phyloP scores from a whole-genome alignment of 2,888 invertebrate genomes.

The Drosophila phalerata region DNA sequence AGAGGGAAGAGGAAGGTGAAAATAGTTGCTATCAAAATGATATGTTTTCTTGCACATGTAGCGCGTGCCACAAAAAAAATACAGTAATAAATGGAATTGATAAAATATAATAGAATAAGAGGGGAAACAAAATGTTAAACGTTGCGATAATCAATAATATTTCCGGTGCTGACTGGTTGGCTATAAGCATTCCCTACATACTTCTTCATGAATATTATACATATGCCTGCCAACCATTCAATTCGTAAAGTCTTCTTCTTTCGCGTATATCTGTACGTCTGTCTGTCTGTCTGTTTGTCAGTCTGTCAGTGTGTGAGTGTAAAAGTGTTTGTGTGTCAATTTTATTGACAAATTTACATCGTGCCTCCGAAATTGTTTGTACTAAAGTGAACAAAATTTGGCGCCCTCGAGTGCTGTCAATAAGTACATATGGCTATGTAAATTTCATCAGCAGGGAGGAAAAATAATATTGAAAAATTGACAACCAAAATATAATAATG shows the following conservation, averaged over 20 bases:
- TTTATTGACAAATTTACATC: constrained; percentile 73
- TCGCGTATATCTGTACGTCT: background rate
- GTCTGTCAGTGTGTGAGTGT: constrained; percentile 4
- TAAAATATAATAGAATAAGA: constrained; percentile 50
- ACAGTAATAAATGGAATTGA: constrained; percentile 56
- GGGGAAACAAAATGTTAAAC: constrained; percentile 47
- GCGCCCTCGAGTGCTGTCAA: constrained; percentile 55
- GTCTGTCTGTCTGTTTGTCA: too few relatives aligned
- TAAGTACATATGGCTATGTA: constrained; percentile 4
- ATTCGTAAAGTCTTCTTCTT: constrained; percentile 15
- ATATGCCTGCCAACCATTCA: constrained; percentile 41
- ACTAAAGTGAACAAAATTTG: constrained; percentile 37
- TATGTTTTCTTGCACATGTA: constrained; percentile 63
- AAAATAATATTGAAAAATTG: constrained; percentile 27
- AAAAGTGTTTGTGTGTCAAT: constrained; percentile 27
- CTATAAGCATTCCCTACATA: constrained; percentile 24
- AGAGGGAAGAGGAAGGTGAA: background rate
- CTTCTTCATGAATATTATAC: constrained; percentile 15
- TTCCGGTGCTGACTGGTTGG: constrained; percentile 47
- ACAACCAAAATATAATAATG: constrained; percentile 15
- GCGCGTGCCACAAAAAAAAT: constrained; percentile 48
- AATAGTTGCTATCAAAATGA: constrained; percentile 66
- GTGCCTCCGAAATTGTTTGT: constrained; percentile 51
- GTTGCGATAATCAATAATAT: constrained; percentile 75
- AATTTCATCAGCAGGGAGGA: background rate